Base-by-base conservation (phyloP, 2,113 vertebrate genomes). In the Hymenochirus boettgeri region DNA sequence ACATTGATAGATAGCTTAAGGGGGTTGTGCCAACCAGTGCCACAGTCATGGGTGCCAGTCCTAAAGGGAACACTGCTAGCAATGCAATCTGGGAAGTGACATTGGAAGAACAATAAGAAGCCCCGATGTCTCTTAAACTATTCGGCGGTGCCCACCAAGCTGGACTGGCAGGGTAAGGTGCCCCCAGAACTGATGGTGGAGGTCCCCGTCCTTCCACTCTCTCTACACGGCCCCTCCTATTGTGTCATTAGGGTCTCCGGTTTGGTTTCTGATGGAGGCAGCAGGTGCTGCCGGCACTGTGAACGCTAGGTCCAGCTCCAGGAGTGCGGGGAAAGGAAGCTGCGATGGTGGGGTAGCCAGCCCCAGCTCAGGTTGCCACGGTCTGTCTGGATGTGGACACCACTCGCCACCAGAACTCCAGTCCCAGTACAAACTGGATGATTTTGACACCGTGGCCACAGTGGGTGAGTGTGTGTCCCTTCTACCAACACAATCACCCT, bases 371-470 rank as follows among this genome's bases (percentile, higher is more conserved):
- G 64, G 64, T 5, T 67, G 64, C 64, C 64, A n/a, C 15, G 62
- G 39, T 6, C 39, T 57, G 17, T 33, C 54, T 19, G 63, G 31
- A 19, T 57, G 63, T 31, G 62, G 53, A 10, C 64, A 51, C 18
- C 26, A 7, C 56, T 52, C 64, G 2, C 45, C 63, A 1, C 33
- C 64, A 0, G 65, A 67, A 7, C 2, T n/a, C 7, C 65, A 52
- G 25, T 12, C 48, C 7, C 55, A 60, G 24, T 60, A 67, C 47
- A 67, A 67, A 57, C 18, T 67, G 56, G 65, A 67, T 2, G 65
- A 67, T 57, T 60, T 67, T 45, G 65, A 67, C 24, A 67, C 65
- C 18, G 65, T 67, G 33, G 65, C 65, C 5, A 67, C 65, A 37
- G 65, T 67, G 22, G 65, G 65, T 67, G 25, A 67, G 65, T 67